These are phyloP conservation scores for Echeneis naucrates DNA, from an alignment of 2,797 vertebrate species.

Conservation along the genomic window DNA sequence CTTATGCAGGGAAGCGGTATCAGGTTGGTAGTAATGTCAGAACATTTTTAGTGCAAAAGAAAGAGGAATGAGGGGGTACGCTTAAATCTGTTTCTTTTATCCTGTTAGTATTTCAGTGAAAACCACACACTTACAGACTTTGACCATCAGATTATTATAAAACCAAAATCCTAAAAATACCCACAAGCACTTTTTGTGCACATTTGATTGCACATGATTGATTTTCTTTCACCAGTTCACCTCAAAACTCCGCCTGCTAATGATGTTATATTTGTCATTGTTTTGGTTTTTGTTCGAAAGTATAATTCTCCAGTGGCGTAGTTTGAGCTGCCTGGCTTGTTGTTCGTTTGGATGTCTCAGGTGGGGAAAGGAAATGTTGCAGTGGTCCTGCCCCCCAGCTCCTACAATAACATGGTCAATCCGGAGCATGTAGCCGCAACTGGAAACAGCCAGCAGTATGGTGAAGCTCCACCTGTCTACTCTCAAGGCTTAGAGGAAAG, in stretches of 20 bases:
- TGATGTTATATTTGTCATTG: background rate
- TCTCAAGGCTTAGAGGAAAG: constrained; percentile 41
- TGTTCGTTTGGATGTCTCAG: constrained; percentile 33
- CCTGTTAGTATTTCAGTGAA: background rate
- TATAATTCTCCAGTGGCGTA: background rate
- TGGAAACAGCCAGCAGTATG: background rate
- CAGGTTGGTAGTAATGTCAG: constrained; percentile 48
- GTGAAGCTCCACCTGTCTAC: constrained; percentile 67
- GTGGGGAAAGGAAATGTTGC: constrained; percentile 56
- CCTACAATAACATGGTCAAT: constrained; percentile 42
- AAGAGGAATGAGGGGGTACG: background rate
- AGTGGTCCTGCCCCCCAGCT: constrained; percentile 61
- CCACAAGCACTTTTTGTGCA: background rate
- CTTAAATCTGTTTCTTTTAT: background rate
- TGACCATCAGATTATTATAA: constrained; percentile 22
- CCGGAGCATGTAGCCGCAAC: constrained; percentile 13
- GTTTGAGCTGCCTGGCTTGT: background rate
- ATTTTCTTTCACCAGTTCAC: constrained; percentile 1
- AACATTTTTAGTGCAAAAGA: constrained; percentile 4
- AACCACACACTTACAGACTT: constrained; percentile 10
- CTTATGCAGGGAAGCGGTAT: constrained; percentile 46
- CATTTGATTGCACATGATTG: constrained; percentile 7
- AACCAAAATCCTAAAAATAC: constrained; percentile 3
- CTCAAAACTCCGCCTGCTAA: background rate
- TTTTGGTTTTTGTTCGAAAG: background rate